These are phyloP conservation scores for Epistrophella euchroma DNA, from an alignment of 2,888 invertebrate genomes.

Conservation along the genomic window DNA sequence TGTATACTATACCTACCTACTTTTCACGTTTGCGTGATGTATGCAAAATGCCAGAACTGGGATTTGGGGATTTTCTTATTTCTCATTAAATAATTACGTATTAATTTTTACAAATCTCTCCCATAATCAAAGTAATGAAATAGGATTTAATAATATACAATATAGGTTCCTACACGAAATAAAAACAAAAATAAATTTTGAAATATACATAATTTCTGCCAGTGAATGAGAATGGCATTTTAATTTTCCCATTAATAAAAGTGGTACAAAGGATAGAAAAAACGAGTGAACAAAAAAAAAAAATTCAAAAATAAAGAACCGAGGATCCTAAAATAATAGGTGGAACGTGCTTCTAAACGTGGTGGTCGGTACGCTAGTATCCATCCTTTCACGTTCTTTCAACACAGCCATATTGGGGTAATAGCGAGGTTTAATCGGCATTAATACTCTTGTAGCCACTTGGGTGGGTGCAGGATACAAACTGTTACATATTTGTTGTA, in stretches of 20 bases:
- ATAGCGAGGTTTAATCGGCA: slow-evolving; percentile 56
- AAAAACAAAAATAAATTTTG: background rate
- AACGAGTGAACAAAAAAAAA: slow-evolving; percentile 5
- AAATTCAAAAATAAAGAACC: slow-evolving; percentile 11
- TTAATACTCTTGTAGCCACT: slow-evolving; percentile 38
- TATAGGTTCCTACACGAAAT: too few species aligned
- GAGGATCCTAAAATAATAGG: slow-evolving; percentile 58
- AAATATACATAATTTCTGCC: slow-evolving; percentile 4
- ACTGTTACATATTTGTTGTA: background rate
- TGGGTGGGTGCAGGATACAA: background rate
- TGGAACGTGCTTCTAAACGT: slow-evolving; percentile 51
- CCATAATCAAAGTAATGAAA: background rate
- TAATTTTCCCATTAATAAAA: slow-evolving; percentile 36
- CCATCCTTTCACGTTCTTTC: slow-evolving; percentile 39
- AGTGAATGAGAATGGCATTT: slow-evolving; percentile 24
- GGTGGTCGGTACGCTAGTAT: slow-evolving; percentile 15
- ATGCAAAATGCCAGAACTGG: background rate
- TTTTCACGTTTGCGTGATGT: too few species aligned
- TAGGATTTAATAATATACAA: background rate
- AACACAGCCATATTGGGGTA: slow-evolving; percentile 53
- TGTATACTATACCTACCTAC: too few species aligned
- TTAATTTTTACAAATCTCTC: background rate
- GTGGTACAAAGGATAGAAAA: slow-evolving; percentile 7
- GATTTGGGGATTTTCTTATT: background rate
- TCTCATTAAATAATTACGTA: background rate